Base-by-base conservation (phyloP, 2,113 vertebrate species). In the Myodes glareolus region DNA sequence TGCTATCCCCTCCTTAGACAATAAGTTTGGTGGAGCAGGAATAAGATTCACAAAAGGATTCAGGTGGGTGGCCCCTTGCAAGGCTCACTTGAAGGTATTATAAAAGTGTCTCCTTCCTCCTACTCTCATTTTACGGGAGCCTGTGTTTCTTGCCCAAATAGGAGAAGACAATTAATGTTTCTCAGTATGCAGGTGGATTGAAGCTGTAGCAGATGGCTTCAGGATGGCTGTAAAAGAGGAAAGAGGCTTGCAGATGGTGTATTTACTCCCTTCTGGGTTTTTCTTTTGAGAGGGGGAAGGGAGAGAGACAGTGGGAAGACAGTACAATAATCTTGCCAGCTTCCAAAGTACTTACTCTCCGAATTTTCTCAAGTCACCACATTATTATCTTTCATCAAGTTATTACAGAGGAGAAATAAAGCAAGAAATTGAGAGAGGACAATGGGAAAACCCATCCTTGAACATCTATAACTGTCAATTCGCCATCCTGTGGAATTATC, bases 131-230 rank as follows among this genome's bases (percentile, higher is more conserved):
- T 94, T 91, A 23, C 12, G 21, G 73, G n/a, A 94, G n/a, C 70
- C 0, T 88, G 61, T 95, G 78, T 88, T 97, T 97, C 98, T 96
- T 93, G 92, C 45, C 72, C 92, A 97, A 98, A 98, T 98, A 97
- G 97, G 97, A 93, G 94, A 98, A 98, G 96, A 97, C 95, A 94
- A 77, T 97, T 96, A 96, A 94, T 94, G 97, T 92, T 98, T 98
- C 98, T 98, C 95, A 97, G 93, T 97, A 93, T 92, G 94, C 98
- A 98, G 98, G 98, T 98, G 98, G 98, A 97, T 95, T 98, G 95
- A 98, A 93, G 93, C 97, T 94, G 96, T 94, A 98, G 98, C 98
- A 98, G 98, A 98, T 98, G 98, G 98, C 58, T 94, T 96, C 97
- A 96, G 97, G 97, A 98, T 98, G 98, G 97, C 97, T 96, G 39